Base-by-base conservation (phyloP, 2,797 vertebrate genomes). In the Martes flavigula region DNA sequence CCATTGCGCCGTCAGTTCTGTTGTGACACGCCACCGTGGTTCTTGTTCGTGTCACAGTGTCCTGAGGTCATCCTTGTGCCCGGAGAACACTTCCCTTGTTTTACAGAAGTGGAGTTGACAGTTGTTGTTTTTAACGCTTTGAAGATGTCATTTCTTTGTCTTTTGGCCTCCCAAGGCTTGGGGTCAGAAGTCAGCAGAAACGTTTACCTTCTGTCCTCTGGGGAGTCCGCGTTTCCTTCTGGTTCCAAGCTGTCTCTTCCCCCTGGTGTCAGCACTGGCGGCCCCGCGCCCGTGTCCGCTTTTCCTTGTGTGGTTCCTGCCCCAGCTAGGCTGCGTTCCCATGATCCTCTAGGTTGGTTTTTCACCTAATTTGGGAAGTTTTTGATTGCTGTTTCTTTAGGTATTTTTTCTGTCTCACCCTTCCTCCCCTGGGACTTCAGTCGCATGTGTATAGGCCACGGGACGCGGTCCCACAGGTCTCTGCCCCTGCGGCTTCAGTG, bases 1-100 rank as follows among this genome's bases (percentile, higher is more conserved):
- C 51, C 51, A 6, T 18, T 54, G 5, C 51, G 1, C 51, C 15
- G 5, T 54, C 51, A 27, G 85, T 40, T 27, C 70, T 73, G 21
- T 25, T 14, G 23, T 17, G 72, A 30, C 3, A 25, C 2, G 0
- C 40, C n/a, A 1, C 35, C 23, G 7, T 32, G 5, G 40, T 27
- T 89, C 23, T 3, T 77, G 56, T 46, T 35, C 58, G 21, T 58
- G 40, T 27, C 23, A 30, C 58, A 9, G 3, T 20, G 32, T 64
- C 56, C 13, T 64, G 35, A 30, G 38, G 48, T 23, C 20, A 13
- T 75, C 40, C 25, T 35, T 6, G 27, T 30, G 35, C n/a, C 46
- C 7, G 11, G 48, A 64, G 87, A 46, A 64, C 7, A 48, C 40
- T 48, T 64, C 1, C 27, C 23, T 43, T 64, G 2, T 48, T 21